phyloP scores from a whole-genome alignment of 1,140 invertebrate species.

The Euura lappo region DNA sequence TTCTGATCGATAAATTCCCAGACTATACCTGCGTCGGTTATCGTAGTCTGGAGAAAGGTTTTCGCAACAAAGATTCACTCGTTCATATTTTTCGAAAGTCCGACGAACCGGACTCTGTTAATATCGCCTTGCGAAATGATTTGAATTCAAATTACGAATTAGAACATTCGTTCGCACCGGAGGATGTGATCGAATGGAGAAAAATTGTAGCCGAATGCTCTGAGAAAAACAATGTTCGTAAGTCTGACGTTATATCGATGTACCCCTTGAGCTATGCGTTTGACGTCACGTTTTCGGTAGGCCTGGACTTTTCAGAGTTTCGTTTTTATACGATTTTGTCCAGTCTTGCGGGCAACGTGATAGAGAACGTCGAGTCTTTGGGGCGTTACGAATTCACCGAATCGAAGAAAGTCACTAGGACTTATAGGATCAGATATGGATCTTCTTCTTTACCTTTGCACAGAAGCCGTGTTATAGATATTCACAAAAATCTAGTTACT shows the following conservation, averaged over 20 bases:
- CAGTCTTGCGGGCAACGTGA: conserved; percentile 47
- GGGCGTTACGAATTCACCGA: conserved; percentile 40
- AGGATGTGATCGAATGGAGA: conserved; percentile 27
- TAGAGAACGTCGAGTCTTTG: conserved; percentile 47
- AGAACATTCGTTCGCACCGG: background rate
- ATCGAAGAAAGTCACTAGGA: conserved; percentile 41
- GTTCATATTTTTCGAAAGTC: conserved; percentile 57
- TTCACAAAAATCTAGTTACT: conserved; percentile 53
- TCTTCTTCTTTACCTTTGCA: conserved; percentile 49
- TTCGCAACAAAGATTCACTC: conserved; percentile 59
- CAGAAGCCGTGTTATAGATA: conserved; percentile 48
- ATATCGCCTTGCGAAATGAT: conserved; percentile 31
- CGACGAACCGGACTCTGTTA: conserved; percentile 21
- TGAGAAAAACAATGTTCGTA: background rate
- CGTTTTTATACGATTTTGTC: conserved; percentile 48
- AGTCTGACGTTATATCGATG: conserved; percentile 20
- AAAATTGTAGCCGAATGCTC: conserved; percentile 16
- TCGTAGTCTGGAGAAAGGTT: conserved; percentile 64
- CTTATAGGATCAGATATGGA: conserved; percentile 55
- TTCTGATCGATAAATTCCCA: conserved; percentile 49
- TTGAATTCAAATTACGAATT: conserved; percentile 10
- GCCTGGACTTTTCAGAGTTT: conserved; percentile 32
- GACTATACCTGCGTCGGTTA: conserved; percentile 61
- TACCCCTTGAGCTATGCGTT: conserved; percentile 45
- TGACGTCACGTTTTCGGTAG: conserved; percentile 48